These are phyloP conservation scores for Progne subis DNA, from an alignment of 2,113 vertebrate species.

Conservation along the genomic window DNA sequence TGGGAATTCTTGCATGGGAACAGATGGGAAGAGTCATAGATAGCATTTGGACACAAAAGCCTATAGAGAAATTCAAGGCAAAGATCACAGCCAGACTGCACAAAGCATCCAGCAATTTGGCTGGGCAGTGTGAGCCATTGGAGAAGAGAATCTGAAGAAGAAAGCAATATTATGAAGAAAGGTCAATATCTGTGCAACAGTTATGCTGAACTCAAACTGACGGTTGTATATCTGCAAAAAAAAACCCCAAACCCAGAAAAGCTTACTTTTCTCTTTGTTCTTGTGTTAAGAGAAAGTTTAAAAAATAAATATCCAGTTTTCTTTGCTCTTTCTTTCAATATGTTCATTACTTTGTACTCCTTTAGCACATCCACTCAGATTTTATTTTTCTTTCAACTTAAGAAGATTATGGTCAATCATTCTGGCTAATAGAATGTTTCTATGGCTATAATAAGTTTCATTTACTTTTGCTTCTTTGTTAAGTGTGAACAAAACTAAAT, in stretches of 20 bases:
- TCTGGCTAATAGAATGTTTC: not conserved
- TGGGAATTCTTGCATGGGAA: not conserved
- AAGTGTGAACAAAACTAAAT: not conserved
- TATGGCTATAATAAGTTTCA: not conserved
- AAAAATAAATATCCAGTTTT: not conserved
- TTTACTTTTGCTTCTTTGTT: not conserved
- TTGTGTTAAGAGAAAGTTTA: not conserved
- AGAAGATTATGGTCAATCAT: not conserved
- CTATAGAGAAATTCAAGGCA: not conserved
- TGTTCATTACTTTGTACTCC: not conserved
- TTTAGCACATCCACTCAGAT: not conserved
- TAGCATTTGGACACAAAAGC: not conserved
- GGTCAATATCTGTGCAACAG: not conserved
- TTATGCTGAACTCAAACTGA: not conserved
- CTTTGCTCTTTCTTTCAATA: not conserved
- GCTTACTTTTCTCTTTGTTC: not conserved
- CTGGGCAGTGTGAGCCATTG: not conserved
- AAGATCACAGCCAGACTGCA: not conserved
- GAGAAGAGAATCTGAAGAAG: not conserved
- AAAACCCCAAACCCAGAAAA: fast-evolving
- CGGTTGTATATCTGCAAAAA: not conserved
- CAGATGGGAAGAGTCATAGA: not conserved
- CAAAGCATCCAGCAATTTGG: not conserved
- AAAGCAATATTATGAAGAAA: not conserved
- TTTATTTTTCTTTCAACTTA: not conserved